Evolutionary conservation across 2,113 vertebrate species (phyloP).

Genomic region (Oreocharis arfaki): DNA sequence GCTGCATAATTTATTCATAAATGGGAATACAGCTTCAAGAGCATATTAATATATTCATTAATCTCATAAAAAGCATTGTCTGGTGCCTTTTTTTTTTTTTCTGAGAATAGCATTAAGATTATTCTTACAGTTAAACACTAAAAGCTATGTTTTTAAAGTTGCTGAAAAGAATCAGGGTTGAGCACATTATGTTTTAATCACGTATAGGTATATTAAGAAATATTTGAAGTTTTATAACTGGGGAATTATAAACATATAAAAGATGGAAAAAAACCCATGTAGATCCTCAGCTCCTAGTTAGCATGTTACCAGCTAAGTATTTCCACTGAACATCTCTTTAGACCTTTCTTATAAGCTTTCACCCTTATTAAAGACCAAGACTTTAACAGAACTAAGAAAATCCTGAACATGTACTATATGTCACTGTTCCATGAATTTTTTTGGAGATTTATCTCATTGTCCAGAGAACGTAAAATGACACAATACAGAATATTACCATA

Average conservation of each 20-base stretch:
- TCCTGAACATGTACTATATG: background rate
- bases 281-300: background rate
- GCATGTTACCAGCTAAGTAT: background rate
- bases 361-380: background rate
- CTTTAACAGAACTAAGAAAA: background rate
- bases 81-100: background rate
- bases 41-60: slow-evolving; percentile 17
- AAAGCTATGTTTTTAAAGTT: background rate
- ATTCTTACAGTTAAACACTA: background rate
- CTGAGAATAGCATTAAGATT: background rate
- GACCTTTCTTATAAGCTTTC: background rate
- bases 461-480: background rate
- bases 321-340: background rate
- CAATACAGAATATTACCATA: background rate
- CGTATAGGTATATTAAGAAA: background rate
- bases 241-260: background rate
- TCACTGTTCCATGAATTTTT: background rate
- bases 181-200: background rate
- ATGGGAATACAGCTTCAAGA: slow-evolving; percentile 4
- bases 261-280: background rate
- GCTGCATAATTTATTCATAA: slow-evolving; percentile 39
- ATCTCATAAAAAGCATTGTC: background rate
- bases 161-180: background rate
- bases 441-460: background rate
- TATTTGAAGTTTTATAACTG: background rate